Evolutionary conservation across 2,888 invertebrate genomes (phyloP).

Genomic region (Hanleya hanleyi): DNA sequence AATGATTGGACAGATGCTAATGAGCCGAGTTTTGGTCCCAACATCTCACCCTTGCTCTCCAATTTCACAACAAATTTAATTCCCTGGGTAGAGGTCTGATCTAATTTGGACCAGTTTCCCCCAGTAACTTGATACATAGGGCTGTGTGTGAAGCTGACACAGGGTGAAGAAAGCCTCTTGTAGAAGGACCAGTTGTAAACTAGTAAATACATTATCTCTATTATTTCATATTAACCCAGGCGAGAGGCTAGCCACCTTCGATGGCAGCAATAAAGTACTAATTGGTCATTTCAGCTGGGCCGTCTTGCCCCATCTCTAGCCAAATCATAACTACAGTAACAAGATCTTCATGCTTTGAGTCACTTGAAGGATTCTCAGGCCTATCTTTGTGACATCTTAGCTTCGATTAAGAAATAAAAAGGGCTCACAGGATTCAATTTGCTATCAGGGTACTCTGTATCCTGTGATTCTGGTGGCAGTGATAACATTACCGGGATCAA

Average conservation of each 20-base stretch:
- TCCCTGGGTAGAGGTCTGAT: background rate
- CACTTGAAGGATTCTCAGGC: background rate
- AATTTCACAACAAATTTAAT: slow-evolving; percentile 1
- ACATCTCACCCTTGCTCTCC: background rate
- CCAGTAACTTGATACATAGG: slow-evolving; percentile 9
- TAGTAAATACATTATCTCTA: slow-evolving; percentile 7
- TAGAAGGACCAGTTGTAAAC: background rate
- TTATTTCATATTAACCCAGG: slow-evolving; percentile 10
- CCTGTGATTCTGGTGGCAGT: no score
- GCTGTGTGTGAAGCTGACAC: background rate
- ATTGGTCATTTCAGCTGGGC: background rate
- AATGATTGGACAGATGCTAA: background rate
- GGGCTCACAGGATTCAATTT: no score
- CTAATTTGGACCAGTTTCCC: background rate
- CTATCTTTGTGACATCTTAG: background rate
- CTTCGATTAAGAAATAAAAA: background rate
- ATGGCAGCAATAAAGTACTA: slow-evolving; percentile 10
- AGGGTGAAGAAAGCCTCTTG: background rate
- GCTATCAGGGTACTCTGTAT: no score
- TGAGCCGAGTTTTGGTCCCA: background rate
- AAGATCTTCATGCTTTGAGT: background rate
- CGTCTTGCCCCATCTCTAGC: background rate
- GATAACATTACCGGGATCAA: no score
- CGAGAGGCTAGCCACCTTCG: slow-evolving; percentile 2
- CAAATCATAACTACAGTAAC: background rate